A percentile compares a stretch with the other conserved stretches of the same genome.
Evolutionary conservation across 2,888 invertebrate species (phyloP).

Genomic region (Glaucopsyche alexis): DNA sequence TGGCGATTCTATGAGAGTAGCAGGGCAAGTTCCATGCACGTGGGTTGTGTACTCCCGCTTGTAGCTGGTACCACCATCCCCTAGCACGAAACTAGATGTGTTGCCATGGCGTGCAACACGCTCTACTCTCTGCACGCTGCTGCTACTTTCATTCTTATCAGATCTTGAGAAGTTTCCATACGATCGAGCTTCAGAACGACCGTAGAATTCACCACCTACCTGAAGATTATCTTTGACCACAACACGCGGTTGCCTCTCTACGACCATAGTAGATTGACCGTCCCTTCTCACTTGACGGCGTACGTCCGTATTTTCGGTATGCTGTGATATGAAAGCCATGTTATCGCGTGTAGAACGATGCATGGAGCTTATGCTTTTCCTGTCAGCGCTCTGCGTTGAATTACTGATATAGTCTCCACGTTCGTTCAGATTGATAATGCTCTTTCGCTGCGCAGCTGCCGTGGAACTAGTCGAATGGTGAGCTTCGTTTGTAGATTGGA

Average conservation of each 20-base stretch:
- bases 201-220: conserved; percentile 87
- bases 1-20: conserved; percentile 86
- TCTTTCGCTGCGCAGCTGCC: conserved; percentile 89
- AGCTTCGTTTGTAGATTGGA: conserved; percentile 84
- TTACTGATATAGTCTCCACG: conserved; percentile 84
- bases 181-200: conserved; percentile 84
- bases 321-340: conserved; percentile 71
- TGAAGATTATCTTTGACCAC: conserved; percentile 83
- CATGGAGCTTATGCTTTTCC: conserved; percentile 88
- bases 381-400: conserved; percentile 83
- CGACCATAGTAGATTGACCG: conserved; percentile 75
- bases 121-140: conserved; percentile 80
- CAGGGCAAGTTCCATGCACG: conserved; percentile 88
- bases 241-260: conserved; percentile 82
- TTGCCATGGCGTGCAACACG: conserved; percentile 82
- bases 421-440: conserved; percentile 88
- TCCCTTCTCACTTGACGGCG: conserved; percentile 69
- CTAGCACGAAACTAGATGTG: conserved; percentile 87
- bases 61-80: conserved; percentile 85
- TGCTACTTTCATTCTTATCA: conserved; percentile 59
- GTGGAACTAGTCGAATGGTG: conserved; percentile 86
- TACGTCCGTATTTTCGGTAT: conserved; percentile 65
- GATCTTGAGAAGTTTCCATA: conserved; percentile 84
- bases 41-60: conserved; percentile 88
- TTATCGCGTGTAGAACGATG: conserved; percentile 84